Percentiles rank a stretch among this genome's conserved stretches.
Evolutionary conservation across 2,113 vertebrate species (phyloP).

Genomic region (Garra rufa): DNA sequence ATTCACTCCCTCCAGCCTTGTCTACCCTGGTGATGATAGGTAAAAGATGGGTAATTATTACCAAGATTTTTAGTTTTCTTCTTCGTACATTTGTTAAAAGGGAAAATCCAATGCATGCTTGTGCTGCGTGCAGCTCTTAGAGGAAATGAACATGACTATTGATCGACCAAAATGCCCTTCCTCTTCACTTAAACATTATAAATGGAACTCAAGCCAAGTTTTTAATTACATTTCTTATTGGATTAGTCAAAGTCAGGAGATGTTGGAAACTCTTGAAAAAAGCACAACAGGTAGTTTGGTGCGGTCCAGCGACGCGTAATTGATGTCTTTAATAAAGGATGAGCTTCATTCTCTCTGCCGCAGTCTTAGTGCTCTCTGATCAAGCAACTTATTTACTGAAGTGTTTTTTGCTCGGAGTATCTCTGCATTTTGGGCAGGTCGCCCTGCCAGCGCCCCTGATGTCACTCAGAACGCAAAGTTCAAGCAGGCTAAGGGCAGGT

Average conservation of each 20-base stretch:
- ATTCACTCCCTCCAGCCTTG: conserved; percentile 61
- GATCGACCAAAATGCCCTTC: conserved; percentile 10
- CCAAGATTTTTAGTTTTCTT: background rate
- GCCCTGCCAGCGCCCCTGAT: background rate
- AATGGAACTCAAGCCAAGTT: conserved; percentile 27
- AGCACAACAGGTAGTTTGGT: conserved; percentile 33
- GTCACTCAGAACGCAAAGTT: conserved; percentile 22
- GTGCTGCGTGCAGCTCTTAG: background rate
- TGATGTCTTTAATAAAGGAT: conserved; percentile 41
- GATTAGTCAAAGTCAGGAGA: conserved; percentile 48
- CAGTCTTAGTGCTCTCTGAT: conserved; percentile 42
- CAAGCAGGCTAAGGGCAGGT: conserved; percentile 4
- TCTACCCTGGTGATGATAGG: conserved; percentile 68
- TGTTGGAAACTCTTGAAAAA: conserved; percentile 30
- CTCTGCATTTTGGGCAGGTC: conserved; percentile 31
- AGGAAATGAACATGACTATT: conserved; percentile 35
- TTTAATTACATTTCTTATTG: conserved; percentile 51
- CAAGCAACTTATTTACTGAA: conserved; percentile 41
- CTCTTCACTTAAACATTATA: conserved; percentile 10
- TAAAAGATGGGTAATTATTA: conserved; percentile 56
- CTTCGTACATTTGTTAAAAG: conserved; percentile 23
- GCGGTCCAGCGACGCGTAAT: conserved; percentile 21
- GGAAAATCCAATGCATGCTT: conserved; percentile 34
- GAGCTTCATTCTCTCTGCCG: conserved; percentile 35
- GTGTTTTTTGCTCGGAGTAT: conserved; percentile 28